Evolutionary conservation across 2,113 vertebrate genomes (phyloP).

Genomic region (Lethenteron camtschaticum): DNA sequence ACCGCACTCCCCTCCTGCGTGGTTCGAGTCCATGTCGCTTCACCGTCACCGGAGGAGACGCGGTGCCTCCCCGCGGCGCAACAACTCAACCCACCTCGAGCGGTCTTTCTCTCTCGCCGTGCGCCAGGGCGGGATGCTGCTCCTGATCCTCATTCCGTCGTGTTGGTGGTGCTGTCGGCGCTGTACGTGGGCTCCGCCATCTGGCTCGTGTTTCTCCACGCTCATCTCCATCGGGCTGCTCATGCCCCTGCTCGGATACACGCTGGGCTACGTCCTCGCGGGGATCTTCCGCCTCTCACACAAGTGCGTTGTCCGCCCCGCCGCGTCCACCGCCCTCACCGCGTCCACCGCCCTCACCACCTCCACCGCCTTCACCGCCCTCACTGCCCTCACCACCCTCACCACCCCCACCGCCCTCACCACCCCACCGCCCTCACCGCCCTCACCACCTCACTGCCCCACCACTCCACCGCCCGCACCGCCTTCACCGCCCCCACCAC

Average conservation of each 20-base stretch:
- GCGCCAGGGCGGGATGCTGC: slow-evolving; percentile 25
- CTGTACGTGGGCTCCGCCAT: slow-evolving; percentile 20
- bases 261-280: slow-evolving; percentile 34
- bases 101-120: slow-evolving; percentile 1
- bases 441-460: no score
- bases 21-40: no score
- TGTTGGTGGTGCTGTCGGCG: slow-evolving; percentile 16
- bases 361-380: background rate
- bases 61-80: no score
- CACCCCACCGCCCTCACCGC: background rate
- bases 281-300: slow-evolving; percentile 24
- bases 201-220: slow-evolving; percentile 21
- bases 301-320: slow-evolving; percentile 19
- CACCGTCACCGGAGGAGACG: no score
- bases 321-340: background rate
- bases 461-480: background rate
- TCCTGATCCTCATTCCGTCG: slow-evolving; percentile 20
- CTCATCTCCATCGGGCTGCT: slow-evolving; percentile 28
- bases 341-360: background rate
- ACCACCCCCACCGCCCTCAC: background rate
- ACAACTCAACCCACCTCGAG: background rate
- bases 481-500: background rate
- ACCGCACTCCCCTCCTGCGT: no score
- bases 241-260: slow-evolving; percentile 40
- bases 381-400: background rate